These are phyloP conservation scores for Clarias magur DNA, from an alignment of 2,113 vertebrate genomes.

Conservation along the genomic window DNA sequence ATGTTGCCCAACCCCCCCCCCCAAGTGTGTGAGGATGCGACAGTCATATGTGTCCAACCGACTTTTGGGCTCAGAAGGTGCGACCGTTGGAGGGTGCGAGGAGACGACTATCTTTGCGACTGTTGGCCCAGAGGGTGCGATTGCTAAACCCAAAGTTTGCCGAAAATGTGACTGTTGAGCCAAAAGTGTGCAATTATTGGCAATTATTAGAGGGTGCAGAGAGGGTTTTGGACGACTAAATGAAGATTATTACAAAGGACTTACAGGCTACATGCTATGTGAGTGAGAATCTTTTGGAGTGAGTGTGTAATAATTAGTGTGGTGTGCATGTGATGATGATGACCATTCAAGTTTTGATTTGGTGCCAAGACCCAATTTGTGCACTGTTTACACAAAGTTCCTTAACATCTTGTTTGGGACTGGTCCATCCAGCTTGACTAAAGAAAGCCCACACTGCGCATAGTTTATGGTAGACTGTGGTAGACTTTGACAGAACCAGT, in stretches of 20 bases:
- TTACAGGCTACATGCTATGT: no score
- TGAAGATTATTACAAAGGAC: neutral
- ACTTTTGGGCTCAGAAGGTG: no score
- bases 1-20: no score
- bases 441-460: neutral
- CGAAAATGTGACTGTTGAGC: no score
- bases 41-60: no score
- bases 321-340: neutral
- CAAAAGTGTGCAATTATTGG: neutral
- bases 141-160: no score
- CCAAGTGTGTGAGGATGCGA: no score
- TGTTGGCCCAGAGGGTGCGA: no score
- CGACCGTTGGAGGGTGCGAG: no score
- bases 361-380: neutral
- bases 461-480: neutral
- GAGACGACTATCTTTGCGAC: no score
- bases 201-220: neutral
- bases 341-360: neutral
- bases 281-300: no score
- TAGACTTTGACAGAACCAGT: conserved; percentile 28
- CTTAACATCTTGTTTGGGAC: neutral
- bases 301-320: neutral
- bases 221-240: neutral
- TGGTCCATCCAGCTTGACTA: neutral
- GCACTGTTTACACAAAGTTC: neutral